Evolutionary conservation across 2,888 invertebrate genomes (phyloP), one percentile per base, ranked within the genome.

Genomic region (Tetheella fluctuosa): DNA sequence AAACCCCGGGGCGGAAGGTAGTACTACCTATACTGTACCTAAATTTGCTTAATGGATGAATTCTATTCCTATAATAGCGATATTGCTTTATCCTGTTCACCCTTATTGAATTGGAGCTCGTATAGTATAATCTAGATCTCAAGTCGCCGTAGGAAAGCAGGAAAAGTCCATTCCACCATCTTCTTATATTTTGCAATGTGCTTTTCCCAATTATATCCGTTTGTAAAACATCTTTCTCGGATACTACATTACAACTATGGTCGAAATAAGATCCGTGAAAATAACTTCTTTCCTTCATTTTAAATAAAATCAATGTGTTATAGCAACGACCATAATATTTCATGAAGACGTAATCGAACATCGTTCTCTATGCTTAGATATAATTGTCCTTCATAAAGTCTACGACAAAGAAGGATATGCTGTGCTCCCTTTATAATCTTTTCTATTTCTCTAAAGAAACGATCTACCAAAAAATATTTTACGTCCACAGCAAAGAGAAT

Each of bases 31-130:
- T 2, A 25, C 25, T n/a, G 25, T 25, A 76, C 79, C 75, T 76
- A 65, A 79, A 80, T 62, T 76, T 75, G 62, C 83, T 83, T 34
- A 82, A 59, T 7, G 84, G 84, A 61, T 83, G 83, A 30, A 84
- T 82, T 23, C 72, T 64, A 13, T 62, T 60, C 4, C 67, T 61
- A 56, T 73, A 68, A 7, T 68, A 63, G 2, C 79, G 71, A 60
- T 69, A 83, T 20, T 84, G 82, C n/a, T 67, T 65, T 3, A 68
- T 63, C 20, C 84, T 72, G 15, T 80, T 80, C 53, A 75, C 70
- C 37, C 69, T 73, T 64, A 82, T 76, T 0, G 79, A 74, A 30
- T 81, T 70, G 0, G 80, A 77, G 58, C 83, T 83, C 6, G 67
- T 70, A 60, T 80, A 82, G 60, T 71, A 83, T 0, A 62, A 52